Evolutionary conservation across 2,797 vertebrate genomes (phyloP).

Genomic region (Falco biarmicus): DNA sequence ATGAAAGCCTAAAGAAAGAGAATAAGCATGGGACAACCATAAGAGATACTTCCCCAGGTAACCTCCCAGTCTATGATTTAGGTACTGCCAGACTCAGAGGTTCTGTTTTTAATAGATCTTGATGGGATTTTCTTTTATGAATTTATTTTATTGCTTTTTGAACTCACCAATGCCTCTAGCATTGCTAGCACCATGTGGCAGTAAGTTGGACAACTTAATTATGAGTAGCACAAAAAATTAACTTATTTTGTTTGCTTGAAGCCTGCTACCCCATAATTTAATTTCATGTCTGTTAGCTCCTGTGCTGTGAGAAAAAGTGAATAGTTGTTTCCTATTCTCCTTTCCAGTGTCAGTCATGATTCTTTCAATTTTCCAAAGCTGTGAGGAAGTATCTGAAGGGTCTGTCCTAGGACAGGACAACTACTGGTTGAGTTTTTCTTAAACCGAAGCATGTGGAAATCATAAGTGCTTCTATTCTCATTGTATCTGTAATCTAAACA

Average conservation of each 20-base stretch:
- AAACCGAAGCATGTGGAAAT: neutral
- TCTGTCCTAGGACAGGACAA: neutral
- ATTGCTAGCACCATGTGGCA: neutral
- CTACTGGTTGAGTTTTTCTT: neutral
- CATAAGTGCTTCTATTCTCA: neutral
- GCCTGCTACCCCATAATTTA: neutral
- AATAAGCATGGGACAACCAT: neutral
- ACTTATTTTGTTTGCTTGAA: constrained; percentile 16
- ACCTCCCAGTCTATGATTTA: neutral
- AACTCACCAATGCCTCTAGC: neutral
- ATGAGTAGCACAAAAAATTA: neutral
- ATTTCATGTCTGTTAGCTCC: neutral
- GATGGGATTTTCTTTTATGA: constrained; percentile 4
- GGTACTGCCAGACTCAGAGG: neutral
- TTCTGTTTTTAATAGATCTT: neutral
- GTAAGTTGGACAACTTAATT: neutral
- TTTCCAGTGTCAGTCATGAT: neutral
- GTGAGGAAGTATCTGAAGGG: neutral
- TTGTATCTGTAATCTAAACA: neutral
- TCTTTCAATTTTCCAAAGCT: neutral
- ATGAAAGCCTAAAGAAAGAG: neutral
- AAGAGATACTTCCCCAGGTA: neutral
- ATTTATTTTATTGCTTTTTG: neutral
- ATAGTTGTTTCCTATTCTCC: neutral
- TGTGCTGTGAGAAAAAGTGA: neutral